A percentile compares a stretch with the other conserved stretches of the same genome.
phyloP scores from a whole-genome alignment of 2,888 invertebrate genomes.

The Chaetoderma sp. region DNA sequence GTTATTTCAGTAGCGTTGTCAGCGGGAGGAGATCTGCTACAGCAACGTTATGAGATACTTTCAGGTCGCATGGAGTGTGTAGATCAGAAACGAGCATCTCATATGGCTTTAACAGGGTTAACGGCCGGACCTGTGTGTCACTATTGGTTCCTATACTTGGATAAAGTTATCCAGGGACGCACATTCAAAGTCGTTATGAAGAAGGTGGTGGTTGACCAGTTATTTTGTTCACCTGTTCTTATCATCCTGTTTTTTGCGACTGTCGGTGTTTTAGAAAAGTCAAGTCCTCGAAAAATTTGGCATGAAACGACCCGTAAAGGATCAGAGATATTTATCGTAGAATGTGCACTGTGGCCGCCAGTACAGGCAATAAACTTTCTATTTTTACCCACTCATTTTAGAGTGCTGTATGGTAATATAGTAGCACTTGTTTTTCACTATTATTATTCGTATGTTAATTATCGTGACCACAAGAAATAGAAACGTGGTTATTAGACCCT shows the following conservation, averaged over 20 bases:
- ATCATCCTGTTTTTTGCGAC: constrained; percentile 84
- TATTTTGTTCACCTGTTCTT: constrained; percentile 84
- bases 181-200: constrained; percentile 74
- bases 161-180: constrained; percentile 79
- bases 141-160: constrained; percentile 86
- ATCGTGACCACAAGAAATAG: constrained; percentile 36
- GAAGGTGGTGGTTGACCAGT: constrained; percentile 86
- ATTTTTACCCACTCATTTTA: constrained; percentile 82
- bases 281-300: constrained; percentile 59
- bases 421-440: constrained; percentile 61
- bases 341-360: constrained; percentile 93
- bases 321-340: constrained; percentile 83
- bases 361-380: constrained; percentile 94
- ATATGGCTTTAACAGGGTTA: constrained; percentile 84
- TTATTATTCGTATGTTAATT: constrained; percentile 61
- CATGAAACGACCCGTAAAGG: constrained; percentile 81
- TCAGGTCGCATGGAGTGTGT: constrained; percentile 45
- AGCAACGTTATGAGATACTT: constrained; percentile 80
- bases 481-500: too few relatives aligned
- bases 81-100: constrained; percentile 75
- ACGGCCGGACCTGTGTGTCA: constrained; percentile 85
- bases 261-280: constrained; percentile 81
- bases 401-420: constrained; percentile 79
- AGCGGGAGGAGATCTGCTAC: constrained; percentile 82
- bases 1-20: constrained; percentile 82